Base-by-base conservation (phyloP, 2,888 invertebrate species). In the Mayetiola destructor region DNA sequence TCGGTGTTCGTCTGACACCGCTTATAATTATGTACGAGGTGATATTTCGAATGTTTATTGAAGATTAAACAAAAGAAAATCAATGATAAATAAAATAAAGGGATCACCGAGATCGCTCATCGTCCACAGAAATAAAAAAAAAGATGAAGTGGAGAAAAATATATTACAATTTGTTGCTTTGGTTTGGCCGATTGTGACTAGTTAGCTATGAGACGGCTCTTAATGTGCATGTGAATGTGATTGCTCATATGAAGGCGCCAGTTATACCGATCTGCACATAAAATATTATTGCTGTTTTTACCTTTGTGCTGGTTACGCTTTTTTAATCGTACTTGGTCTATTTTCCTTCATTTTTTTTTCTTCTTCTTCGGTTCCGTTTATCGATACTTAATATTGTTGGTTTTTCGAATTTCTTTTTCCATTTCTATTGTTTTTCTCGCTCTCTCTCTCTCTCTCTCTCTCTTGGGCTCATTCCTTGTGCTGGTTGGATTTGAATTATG, bases 221-320 rank as follows among this genome's bases (percentile, higher is more conserved):
- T 48, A 27, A 48, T 48, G 27, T 27, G 23, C 23, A n/a, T 48
- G 48, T 48, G 16, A 48, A 48, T 48, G 48, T 16, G n/a, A n/a
- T n/a, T n/a, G 42, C 23, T 42, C 42, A 42, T 23, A 23, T 42
- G 5, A 14, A 48, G 48, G 48, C 48, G 48, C 48, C 48, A 48
- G 48, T 48, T 42, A 48, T n/a, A n/a, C n/a, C 48, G 27, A 48
- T 48, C 48, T 27, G 48, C 48, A 48, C 48, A 48, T 48, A 48
- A 48, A 48, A 48, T 27, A 48, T 48, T 48, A 48, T 48, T 48
- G 48, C 48, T 48, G 48, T 48, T 48, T n/a, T 48, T 48, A 48
- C 48, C 48, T 48, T 27, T 27, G 27, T 48, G 14, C 27, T 48
- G 27, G 27, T 42, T 42, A 23, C 42, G 10, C 23, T 42, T 42